Base-by-base conservation (phyloP, 2,888 invertebrate species). In the Euproctis similis region DNA sequence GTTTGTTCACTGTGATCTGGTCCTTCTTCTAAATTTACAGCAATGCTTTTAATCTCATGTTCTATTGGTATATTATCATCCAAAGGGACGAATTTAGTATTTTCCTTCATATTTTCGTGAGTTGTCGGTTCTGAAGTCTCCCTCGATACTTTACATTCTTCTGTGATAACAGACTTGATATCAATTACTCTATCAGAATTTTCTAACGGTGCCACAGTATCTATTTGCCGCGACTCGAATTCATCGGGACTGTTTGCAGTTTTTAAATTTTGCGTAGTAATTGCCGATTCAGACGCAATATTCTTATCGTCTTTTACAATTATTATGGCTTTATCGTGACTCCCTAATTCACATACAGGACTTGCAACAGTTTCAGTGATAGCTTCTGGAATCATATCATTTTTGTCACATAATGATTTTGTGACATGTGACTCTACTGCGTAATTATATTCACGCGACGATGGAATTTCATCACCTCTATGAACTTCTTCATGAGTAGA, bases 391-490 rank as follows among this genome's bases (percentile, higher is more conserved):
- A 9, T 4, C 7, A 12, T 11, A 2, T 19, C n/a, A 17, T 23
- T 26, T 10, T 22, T 18, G 3, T 23, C 12, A 22, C 17, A 23
- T 24, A 26, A 24, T 20, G 26, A 12, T 8, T 26, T 23, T 16
- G 14, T 19, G 6, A 26, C 22, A n/a, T 5, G 8, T 8, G 24
- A 13, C 12, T 34, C 34, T 4, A 23, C 24, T 17, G 14, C 19
- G 26, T 33, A 20, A 12, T 28, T 13, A n/a, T 12, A n/a, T n/a
- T n/a, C n/a, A 30, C 4, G n/a, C 16, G 26, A 24, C 7, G 14
- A 24, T 26, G 26, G 2, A 2, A 16, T 4, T 9, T 36, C 13
- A 18, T 24, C 33, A 6, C 4, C 13, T 13, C 7, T 31, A 21
- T 17, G 19, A 14, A n/a, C n/a, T n/a, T n/a, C n/a, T n/a, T n/a